phyloP scores from a whole-genome alignment of 2,888 invertebrate genomes.

The Leptinotarsa tumamoca region DNA sequence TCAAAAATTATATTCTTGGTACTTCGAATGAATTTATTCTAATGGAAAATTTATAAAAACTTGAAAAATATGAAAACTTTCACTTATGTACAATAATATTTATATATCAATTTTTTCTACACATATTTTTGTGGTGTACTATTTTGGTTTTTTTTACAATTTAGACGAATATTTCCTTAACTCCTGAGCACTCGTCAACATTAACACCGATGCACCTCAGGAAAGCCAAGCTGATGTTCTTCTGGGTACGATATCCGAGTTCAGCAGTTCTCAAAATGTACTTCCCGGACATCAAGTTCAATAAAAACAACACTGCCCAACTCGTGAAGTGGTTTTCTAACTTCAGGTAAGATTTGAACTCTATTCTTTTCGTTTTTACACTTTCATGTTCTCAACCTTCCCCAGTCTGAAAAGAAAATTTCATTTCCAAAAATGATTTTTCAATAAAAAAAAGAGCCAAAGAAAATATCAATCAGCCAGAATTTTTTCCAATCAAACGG shows the following conservation, averaged over 20 bases:
- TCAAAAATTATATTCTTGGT: neutral
- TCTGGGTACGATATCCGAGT: slow-evolving; percentile 99
- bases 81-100: slow-evolving; percentile 12
- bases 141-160: slow-evolving; percentile 51
- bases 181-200: slow-evolving; percentile 92
- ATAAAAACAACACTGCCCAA: slow-evolving; percentile 99
- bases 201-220: slow-evolving; percentile 99
- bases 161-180: slow-evolving; percentile 76
- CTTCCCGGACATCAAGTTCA: slow-evolving; percentile 99
- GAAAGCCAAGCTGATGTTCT: slow-evolving; percentile 99
- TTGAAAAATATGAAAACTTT: no score
- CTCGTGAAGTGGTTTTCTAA: slow-evolving; percentile 99
- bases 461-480: no score
- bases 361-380: neutral
- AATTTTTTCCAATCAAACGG: no score
- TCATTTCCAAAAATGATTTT: no score
- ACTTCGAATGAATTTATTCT: no score
- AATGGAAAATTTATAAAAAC: no score
- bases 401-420: no score
- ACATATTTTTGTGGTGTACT: slow-evolving; percentile 13
- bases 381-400: neutral
- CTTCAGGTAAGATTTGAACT: slow-evolving; percentile 86
- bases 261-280: slow-evolving; percentile 99
- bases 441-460: no score
- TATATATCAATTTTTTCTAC: neutral